Evolutionary conservation across 2,888 invertebrate genomes (phyloP).

Genomic region (Clusia tigrina): DNA sequence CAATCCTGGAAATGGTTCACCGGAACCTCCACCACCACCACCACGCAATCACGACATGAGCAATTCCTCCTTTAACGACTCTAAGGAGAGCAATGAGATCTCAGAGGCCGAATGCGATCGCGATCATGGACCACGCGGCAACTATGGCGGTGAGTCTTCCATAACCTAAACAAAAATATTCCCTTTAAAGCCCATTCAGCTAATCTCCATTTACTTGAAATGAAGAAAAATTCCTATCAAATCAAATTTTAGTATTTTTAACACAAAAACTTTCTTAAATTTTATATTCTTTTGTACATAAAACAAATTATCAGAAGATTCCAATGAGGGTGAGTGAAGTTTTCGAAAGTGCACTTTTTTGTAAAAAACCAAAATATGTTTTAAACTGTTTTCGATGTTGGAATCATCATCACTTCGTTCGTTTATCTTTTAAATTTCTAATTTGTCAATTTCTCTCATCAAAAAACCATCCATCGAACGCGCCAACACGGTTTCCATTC

Average conservation of each 20-base stretch:
- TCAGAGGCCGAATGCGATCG: constrained; percentile 93
- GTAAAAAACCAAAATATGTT: constrained; percentile 9
- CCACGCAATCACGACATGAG: constrained; percentile 84
- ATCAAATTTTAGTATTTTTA: constrained; percentile 39
- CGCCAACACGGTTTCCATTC: too few species aligned
- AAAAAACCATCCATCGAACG: too few species aligned
- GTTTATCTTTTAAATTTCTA: not conserved
- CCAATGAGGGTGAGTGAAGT: constrained; percentile 63
- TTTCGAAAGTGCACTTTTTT: constrained; percentile 29
- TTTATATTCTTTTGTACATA: constrained; percentile 34
- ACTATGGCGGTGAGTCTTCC: constrained; percentile 84
- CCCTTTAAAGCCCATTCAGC: not conserved
- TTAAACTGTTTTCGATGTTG: constrained; percentile 8
- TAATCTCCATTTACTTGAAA: constrained; percentile 12
- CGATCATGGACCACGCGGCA: constrained; percentile 78
- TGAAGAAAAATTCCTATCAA: constrained; percentile 21
- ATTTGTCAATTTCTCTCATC: not conserved
- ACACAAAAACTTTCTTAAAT: constrained; percentile 38
- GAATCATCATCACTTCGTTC: constrained; percentile 20
- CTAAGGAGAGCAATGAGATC: constrained; percentile 93
- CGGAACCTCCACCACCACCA: constrained; percentile 77
- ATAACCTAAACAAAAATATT: constrained; percentile 3
- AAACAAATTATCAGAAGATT: constrained; percentile 57
- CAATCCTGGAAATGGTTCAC: constrained; percentile 68
- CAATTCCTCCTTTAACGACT: constrained; percentile 87